Evolutionary conservation across 2,797 vertebrate species (phyloP).

Genomic region (Numenius phaeopus): DNA sequence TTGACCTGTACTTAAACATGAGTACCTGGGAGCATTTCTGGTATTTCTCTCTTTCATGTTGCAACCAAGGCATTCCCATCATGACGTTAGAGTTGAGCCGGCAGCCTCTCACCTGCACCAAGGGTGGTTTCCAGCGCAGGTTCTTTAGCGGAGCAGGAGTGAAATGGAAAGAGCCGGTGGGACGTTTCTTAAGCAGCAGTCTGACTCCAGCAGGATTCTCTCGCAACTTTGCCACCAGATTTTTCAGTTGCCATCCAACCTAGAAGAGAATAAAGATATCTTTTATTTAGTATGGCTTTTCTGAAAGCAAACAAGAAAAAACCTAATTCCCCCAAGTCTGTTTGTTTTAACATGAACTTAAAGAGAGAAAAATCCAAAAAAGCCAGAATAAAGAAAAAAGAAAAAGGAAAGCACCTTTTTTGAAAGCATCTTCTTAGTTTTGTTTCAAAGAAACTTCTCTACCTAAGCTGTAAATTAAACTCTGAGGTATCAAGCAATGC

Average conservation of each 20-base stretch:
- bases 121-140: constrained; percentile 92
- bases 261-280: constrained; percentile 46
- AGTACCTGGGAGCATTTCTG: background rate
- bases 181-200: constrained; percentile 93
- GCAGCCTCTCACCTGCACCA: constrained; percentile 84
- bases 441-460: background rate
- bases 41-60: background rate
- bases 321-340: background rate
- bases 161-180: constrained; percentile 84
- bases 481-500: background rate
- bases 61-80: background rate
- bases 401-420: background rate
- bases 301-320: background rate
- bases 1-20: background rate
- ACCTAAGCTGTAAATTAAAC: background rate
- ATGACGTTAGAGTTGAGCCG: background rate
- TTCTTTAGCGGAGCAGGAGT: constrained; percentile 91
- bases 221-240: constrained; percentile 90
- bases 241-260: constrained; percentile 97
- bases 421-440: background rate
- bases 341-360: background rate
- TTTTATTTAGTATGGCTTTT: background rate
- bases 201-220: constrained; percentile 87
- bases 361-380: background rate
- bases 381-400: background rate